A percentile compares a stretch with the other conserved stretches of the same genome.
Conservation (phyloP, 2,797 vertebrate species). For the Yasuhikotakia modesta region DNA sequence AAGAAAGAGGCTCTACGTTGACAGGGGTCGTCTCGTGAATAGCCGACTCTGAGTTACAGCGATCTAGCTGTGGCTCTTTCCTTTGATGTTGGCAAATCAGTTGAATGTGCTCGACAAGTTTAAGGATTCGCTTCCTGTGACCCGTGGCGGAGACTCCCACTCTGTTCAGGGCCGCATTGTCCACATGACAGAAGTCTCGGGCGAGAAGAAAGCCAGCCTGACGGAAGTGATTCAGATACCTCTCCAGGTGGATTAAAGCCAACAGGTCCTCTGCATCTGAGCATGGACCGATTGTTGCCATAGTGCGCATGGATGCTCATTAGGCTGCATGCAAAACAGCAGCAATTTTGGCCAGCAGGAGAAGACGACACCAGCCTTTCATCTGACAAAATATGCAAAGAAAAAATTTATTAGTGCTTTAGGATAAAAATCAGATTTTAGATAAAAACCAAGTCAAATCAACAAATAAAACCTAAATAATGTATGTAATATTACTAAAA, state of each 20-base stretch:
- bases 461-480: background rate
- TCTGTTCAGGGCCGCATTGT: slow-evolving; percentile 80
- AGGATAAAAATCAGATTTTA: too few species aligned
- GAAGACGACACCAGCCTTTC: slow-evolving; percentile 57
- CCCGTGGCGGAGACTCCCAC: slow-evolving; percentile 90
- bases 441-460: too few species aligned
- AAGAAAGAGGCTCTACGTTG: background rate
- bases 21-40: slow-evolving; percentile 48
- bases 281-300: slow-evolving; percentile 80
- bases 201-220: slow-evolving; percentile 81
- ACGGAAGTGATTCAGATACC: slow-evolving; percentile 84
- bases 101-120: slow-evolving; percentile 74
- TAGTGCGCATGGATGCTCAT: slow-evolving; percentile 70
- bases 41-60: slow-evolving; percentile 69
- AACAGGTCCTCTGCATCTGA: slow-evolving; percentile 86
- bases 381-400: slow-evolving; percentile 67
- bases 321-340: slow-evolving; percentile 57
- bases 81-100: slow-evolving; percentile 55
- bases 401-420: background rate
- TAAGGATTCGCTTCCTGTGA: slow-evolving; percentile 93
- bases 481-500: too few species aligned
- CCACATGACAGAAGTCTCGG: slow-evolving; percentile 79
- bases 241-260: slow-evolving; percentile 88
- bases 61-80: slow-evolving; percentile 58
- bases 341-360: slow-evolving; percentile 62